Evolutionary conservation across 2,113 vertebrate genomes (phyloP).

Genomic region (Sander lucioperca): DNA sequence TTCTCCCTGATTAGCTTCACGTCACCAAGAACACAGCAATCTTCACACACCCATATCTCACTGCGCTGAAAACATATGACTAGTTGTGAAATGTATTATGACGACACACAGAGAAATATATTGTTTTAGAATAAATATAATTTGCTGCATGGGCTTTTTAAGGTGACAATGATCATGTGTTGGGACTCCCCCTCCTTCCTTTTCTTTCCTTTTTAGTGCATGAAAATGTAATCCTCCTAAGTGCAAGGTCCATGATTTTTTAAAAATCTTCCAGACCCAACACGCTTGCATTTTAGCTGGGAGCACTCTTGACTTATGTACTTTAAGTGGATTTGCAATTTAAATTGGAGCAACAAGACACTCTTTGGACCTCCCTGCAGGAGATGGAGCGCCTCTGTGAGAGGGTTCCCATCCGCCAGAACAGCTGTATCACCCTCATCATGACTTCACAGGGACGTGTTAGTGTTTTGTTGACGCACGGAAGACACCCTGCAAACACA

Average conservation of each 20-base stretch:
- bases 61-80: constrained; percentile 26
- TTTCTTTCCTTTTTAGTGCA: constrained; percentile 51
- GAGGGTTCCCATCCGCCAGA: constrained; percentile 50
- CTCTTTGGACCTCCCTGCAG: constrained; percentile 43
- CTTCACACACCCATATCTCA: constrained; percentile 31
- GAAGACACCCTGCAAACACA: constrained; percentile 60
- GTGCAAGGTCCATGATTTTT: constrained; percentile 79
- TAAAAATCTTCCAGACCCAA: constrained; percentile 68
- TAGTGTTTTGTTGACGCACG: constrained; percentile 60
- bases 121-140: constrained; percentile 25
- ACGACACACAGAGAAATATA: constrained; percentile 5
- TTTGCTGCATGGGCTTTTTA: constrained; percentile 7
- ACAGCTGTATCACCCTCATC: constrained; percentile 67
- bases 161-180: constrained; percentile 39
- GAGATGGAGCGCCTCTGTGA: constrained; percentile 10
- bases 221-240: constrained; percentile 78
- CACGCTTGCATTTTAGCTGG: constrained; percentile 77
- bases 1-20: constrained; percentile 78
- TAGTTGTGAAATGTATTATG: constrained; percentile 6
- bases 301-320: constrained; percentile 64
- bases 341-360: constrained; percentile 57
- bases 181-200: constrained; percentile 9
- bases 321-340: constrained; percentile 75
- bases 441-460: constrained; percentile 67
- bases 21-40: constrained; percentile 63